Conservation (phyloP, 2,113 vertebrate genomes). For the Miniopterus natalensis region DNA sequence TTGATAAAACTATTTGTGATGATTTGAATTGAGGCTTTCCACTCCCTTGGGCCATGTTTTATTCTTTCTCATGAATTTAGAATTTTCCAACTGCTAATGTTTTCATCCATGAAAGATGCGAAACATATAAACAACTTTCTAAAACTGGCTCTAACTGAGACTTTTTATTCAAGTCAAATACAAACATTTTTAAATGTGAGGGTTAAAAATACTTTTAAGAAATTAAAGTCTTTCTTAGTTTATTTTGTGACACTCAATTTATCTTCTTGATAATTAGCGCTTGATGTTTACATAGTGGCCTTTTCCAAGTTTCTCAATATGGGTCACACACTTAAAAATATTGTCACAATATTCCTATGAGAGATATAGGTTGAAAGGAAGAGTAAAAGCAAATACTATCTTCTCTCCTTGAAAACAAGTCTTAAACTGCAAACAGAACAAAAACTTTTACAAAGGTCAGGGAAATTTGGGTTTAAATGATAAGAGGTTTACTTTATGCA, state of each 20-base stretch:
- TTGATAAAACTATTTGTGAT: constrained; percentile 22
- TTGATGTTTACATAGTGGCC: neutral
- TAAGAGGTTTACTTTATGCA: constrained; percentile 19
- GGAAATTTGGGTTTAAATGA: constrained; percentile 1
- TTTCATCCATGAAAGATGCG: neutral
- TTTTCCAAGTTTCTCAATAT: neutral
- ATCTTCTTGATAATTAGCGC: neutral
- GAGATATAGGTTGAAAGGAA: neutral
- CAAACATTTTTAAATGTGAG: neutral
- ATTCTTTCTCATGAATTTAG: neutral
- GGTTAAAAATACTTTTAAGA: constrained; percentile 27
- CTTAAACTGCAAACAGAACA: neutral
- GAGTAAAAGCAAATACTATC: neutral
- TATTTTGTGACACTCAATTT: neutral
- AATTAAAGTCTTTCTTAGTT: constrained; percentile 42
- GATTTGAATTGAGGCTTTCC: neutral
- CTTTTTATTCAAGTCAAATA: neutral
- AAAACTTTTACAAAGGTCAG: neutral
- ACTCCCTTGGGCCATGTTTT: neutral
- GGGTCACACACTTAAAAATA: neutral
- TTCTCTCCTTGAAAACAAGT: neutral
- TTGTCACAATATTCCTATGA: neutral
- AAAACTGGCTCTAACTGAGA: neutral
- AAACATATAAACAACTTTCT: neutral
- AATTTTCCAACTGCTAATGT: neutral